These are phyloP conservation scores for Zootoca vivipara DNA, from an alignment of 2,113 vertebrate species.

Conservation along the genomic window DNA sequence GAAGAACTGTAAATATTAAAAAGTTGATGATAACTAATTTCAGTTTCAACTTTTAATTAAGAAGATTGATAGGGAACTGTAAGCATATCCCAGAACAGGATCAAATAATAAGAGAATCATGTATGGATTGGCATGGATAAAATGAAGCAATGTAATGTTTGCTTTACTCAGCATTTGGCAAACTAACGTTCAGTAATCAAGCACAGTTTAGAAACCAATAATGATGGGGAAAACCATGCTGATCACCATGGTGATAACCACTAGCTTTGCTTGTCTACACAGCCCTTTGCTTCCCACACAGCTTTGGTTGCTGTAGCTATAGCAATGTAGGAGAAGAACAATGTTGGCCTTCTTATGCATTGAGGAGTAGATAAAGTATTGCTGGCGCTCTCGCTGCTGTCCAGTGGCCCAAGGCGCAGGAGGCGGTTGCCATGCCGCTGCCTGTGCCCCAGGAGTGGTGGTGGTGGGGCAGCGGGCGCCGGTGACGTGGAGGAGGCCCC, in stretches of 20 bases:
- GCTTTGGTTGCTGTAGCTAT: background rate
- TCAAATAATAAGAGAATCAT: background rate
- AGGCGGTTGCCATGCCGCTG: too few relatives aligned
- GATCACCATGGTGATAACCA: conserved; percentile 9
- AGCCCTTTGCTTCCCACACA: background rate
- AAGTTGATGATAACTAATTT: background rate
- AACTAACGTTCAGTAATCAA: background rate
- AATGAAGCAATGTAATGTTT: background rate
- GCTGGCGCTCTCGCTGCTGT: too few relatives aligned
- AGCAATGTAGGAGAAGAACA: background rate
- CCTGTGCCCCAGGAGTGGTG: too few relatives aligned
- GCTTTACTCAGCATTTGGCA: background rate
- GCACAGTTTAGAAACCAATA: background rate
- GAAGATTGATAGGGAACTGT: background rate
- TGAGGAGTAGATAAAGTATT: background rate
- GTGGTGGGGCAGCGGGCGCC: too few relatives aligned
- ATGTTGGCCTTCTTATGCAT: background rate
- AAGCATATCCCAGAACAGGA: background rate
- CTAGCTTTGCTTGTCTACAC: background rate
- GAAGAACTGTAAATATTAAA: background rate
- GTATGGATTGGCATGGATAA: background rate
- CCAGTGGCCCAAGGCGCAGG: too few relatives aligned
- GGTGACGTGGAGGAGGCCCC: too few relatives aligned
- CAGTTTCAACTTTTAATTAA: background rate
- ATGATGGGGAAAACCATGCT: background rate